phyloP scores from a whole-genome alignment of 2,888 invertebrate species.

The Pasiphila rectangulata region DNA sequence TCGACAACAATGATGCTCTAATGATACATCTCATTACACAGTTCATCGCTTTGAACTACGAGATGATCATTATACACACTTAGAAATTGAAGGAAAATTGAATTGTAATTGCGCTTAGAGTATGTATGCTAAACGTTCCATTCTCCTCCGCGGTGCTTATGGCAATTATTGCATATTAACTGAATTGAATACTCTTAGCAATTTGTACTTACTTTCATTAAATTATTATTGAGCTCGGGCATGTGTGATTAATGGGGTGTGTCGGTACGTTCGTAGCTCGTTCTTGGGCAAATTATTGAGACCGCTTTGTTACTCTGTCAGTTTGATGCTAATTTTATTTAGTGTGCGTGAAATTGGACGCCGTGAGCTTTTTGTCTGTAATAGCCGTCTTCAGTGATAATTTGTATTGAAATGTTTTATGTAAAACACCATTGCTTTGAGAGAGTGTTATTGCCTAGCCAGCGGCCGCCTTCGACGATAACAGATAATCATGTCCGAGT shows the following conservation, averaged over 20 bases:
- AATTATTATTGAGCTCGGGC: conserved; percentile 52
- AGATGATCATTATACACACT: conserved; percentile 49
- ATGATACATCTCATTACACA: conserved; percentile 44
- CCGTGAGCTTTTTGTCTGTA: conserved; percentile 55
- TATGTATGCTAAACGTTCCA: conserved; percentile 60
- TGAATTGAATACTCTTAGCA: conserved; percentile 55
- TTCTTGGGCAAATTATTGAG: conserved; percentile 70
- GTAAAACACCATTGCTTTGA: conserved; percentile 46
- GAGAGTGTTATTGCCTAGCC: conserved; percentile 40
- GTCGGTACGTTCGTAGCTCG: conserved; percentile 57
- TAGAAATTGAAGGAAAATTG: conserved; percentile 63
- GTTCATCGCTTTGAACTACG: conserved; percentile 39
- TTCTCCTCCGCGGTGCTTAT: conserved; percentile 44
- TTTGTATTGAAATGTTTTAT: conserved; percentile 62
- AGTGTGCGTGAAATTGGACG: conserved; percentile 75
- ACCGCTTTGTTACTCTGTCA: conserved; percentile 73
- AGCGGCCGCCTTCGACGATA: conserved; percentile 38
- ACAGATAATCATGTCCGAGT: conserved; percentile 45
- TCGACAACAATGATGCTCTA: conserved; percentile 49
- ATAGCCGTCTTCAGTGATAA: conserved; percentile 45
- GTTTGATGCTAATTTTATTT: conserved; percentile 75
- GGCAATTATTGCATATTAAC: conserved; percentile 68
- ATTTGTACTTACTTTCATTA: conserved; percentile 57
- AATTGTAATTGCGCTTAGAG: conserved; percentile 69
- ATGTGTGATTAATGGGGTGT: conserved; percentile 61